Evolutionary conservation across 2,888 invertebrate species (phyloP), one percentile per base, ranked within the genome.

Genomic region (Sminthurides aquaticus): DNA sequence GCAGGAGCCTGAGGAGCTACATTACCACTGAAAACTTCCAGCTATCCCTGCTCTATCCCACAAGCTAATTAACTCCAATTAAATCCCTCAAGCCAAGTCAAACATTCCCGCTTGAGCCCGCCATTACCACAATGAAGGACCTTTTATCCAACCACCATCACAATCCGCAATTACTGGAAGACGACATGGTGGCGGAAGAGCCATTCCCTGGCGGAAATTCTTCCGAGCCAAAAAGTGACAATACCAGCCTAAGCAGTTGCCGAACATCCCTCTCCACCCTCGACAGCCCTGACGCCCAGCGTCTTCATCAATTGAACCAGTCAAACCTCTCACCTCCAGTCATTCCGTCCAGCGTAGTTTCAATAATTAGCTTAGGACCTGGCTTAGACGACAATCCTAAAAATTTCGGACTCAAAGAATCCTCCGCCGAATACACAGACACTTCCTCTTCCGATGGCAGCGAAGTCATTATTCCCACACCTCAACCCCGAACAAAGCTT

Each of bases 291-390:
- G 26, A 56, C 28, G 18, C 24, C 25, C 28, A 52, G 20, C 52
- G 18, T 22, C 5, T 20, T 22, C 18, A 52, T 52, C 52, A 52
- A 56, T 22, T 25, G 25, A 27, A 56, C 26, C 5, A 25, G 8
- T n/a, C 11, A 26, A 29, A 25, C 25, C 25, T 48, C 26, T 48
- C 55, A 54, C 52, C 24, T 5, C 22, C 52, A 5, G 54, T 64
- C n/a, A 48, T 64, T 2, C 60, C 64, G 0, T n/a, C 59, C 2
- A 59, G 59, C 29, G 64, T 64, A 3, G 55, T 55, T n/a, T 20
- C 59, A n/a, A 64, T 64, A 20, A 64, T 64, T 52, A 26, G 54
- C 24, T 29, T 64, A n/a, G 64, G 52, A 27, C 64, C 64, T 1
- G 59, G 54, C 26, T 28, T 64, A 48, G 59, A 64, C 15, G 64